phyloP scores from a whole-genome alignment of 2,797 vertebrate species.

The Pangasius sanitwongsei region DNA sequence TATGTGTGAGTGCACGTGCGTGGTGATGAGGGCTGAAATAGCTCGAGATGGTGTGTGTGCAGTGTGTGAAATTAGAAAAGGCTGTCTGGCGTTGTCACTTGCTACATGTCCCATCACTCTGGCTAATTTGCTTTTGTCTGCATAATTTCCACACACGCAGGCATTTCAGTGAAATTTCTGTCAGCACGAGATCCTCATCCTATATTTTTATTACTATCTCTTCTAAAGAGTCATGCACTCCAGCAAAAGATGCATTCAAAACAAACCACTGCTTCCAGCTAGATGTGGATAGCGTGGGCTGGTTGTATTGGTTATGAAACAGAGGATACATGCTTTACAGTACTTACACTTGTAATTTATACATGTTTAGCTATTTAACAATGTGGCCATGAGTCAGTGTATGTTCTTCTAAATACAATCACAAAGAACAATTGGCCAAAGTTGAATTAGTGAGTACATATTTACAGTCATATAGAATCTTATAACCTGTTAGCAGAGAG shows the following conservation, averaged over 20 bases:
- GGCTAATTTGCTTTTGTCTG: conserved; percentile 60
- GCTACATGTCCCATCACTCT: conserved; percentile 57
- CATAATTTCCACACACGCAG: conserved; percentile 48
- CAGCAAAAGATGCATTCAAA: conserved; percentile 9
- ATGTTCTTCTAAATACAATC: not conserved
- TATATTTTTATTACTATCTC: conserved; percentile 12
- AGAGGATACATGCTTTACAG: not conserved
- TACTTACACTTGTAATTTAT: not conserved
- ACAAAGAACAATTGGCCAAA: not conserved
- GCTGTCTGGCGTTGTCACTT: conserved; percentile 58
- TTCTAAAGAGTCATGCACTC: conserved; percentile 15
- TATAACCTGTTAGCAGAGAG: not conserved
- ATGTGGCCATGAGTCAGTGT: not conserved
- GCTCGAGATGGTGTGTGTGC: conserved; percentile 57
- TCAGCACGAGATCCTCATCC: too few species aligned
- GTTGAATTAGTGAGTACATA: not conserved
- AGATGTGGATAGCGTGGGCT: not conserved
- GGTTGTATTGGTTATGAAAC: not conserved
- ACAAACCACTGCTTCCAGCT: not conserved
- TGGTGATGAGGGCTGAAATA: conserved; percentile 57
- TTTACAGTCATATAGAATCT: not conserved
- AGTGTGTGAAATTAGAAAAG: conserved; percentile 66
- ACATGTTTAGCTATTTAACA: not conserved
- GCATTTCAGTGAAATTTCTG: conserved; percentile 44
- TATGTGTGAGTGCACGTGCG: conserved; percentile 25